A percentile compares a stretch with the other conserved stretches of the same genome.
Evolutionary conservation across 1,140 invertebrate species (phyloP).

Genomic region (Bilobella aurantiaca): DNA sequence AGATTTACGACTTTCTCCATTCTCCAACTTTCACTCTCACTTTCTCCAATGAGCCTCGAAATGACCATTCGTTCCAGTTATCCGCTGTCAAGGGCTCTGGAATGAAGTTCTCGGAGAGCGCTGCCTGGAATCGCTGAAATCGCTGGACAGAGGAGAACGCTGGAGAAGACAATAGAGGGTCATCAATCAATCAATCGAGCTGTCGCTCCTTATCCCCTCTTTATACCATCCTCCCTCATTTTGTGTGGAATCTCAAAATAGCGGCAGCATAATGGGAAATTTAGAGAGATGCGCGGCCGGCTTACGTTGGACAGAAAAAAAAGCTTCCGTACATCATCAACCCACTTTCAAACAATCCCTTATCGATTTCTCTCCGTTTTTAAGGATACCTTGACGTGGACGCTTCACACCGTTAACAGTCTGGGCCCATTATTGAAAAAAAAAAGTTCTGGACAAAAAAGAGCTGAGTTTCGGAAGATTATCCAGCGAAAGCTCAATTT

Average conservation of each 20-base stretch:
- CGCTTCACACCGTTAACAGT: too few species aligned
- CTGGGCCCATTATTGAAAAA: background rate
- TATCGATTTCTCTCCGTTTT: too few species aligned
- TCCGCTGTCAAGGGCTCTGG: background rate
- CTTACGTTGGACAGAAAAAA: background rate
- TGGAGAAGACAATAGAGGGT: background rate
- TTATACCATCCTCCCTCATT: background rate
- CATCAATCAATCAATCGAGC: background rate
- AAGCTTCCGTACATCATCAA: too few species aligned
- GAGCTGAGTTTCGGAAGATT: slow-evolving; percentile 1
- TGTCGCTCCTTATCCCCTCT: background rate
- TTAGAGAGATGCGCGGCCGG: too few species aligned
- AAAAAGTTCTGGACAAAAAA: background rate
- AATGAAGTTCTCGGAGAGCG: background rate
- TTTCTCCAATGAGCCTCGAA: background rate
- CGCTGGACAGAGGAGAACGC: too few species aligned
- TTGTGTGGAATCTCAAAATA: background rate
- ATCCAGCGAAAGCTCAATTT: slow-evolving; percentile 6
- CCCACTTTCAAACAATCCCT: too few species aligned
- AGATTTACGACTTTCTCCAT: too few species aligned
- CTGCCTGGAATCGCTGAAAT: background rate
- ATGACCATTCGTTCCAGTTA: background rate
- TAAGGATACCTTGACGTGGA: too few species aligned
- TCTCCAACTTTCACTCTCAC: background rate
- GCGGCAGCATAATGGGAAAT: background rate